Base-by-base conservation (phyloP, 2,797 vertebrate genomes). In the Hirundo rustica region DNA sequence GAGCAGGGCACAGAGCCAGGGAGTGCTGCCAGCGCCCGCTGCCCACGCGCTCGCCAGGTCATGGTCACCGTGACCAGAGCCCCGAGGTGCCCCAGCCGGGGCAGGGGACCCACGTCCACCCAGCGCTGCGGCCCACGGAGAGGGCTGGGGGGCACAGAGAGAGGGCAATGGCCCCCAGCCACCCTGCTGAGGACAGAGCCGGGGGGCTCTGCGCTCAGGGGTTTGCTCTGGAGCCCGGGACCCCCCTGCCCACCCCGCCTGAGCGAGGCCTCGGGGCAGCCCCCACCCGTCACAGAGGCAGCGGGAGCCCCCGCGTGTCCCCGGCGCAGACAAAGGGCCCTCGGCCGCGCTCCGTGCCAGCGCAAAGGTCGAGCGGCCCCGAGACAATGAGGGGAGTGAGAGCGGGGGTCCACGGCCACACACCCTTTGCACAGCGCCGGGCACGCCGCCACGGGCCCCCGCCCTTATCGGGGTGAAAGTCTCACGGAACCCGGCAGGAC, bases 241-340 rank as follows among this genome's bases (percentile, higher is more conserved):
- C 7, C 16, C 61, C 48, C 32, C 48, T 44, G 32, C 10, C 15
- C 62, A 15, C 71, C 40, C 40, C 20, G 76, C 38, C 57, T 4
- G 45, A 32, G 32, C 5, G 1, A 16, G 42, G 38, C 54, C 19
- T 26, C 3, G 7, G 36, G 58, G 45, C 67, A 77, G 73, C 36
- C 44, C 65, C 72, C n/a, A 21, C 9, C 20, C 27, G 4, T 16
- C 5, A 0, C 27, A 32, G 36, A 21, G 71, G 50, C 66, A 8
- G 72, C 2, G 7, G 42, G 77, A 84, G 68, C 75, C 70, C 88
- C 75, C 38, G 3, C 30, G 1, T 10, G 11, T 36, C 72, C 84
- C 81, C 80, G 7, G 74, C 53, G 66, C 85, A 92, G 74, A 96
- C 95, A 96, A 96, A 95, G 94, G 88, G 36, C 90, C 84, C 70